Conservation (phyloP, 1,140 invertebrate genomes). For the Drosophila rhopaloa region DNA sequence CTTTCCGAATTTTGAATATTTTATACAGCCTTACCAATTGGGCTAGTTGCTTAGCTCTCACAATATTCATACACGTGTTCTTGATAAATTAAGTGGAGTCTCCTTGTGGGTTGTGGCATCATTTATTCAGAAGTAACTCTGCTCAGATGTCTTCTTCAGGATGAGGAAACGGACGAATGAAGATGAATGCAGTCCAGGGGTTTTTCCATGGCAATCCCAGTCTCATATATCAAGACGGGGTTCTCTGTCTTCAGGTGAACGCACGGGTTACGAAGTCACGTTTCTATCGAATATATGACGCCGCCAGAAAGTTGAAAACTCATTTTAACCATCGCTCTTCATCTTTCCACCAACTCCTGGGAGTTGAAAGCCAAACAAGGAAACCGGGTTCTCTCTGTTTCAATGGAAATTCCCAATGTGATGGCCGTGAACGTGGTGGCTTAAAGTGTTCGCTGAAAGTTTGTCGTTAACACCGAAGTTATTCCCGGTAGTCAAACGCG, state of each 20-base stretch:
- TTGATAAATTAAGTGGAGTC: constrained; percentile 38
- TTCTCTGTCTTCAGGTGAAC: constrained; percentile 11
- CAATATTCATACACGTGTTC: constrained; percentile 32
- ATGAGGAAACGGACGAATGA: background rate
- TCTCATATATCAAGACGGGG: constrained; percentile 23
- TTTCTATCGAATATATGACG: constrained; percentile 40
- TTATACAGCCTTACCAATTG: background rate
- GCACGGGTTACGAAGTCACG: constrained; percentile 40
- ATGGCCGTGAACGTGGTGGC: constrained; percentile 26
- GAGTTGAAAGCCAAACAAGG: constrained; percentile 4
- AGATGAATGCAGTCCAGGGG: constrained; percentile 28
- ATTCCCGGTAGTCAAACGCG: constrained; percentile 2
- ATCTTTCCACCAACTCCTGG: constrained; percentile 5
- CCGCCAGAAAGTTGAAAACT: constrained; percentile 32
- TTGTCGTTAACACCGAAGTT: constrained; percentile 16
- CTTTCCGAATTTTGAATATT: too few species aligned
- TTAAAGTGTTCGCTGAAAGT: constrained; percentile 33
- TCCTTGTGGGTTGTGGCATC: constrained; percentile 28
- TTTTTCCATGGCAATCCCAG: constrained; percentile 17
- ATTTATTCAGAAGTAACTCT: constrained; percentile 32
- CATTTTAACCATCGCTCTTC: constrained; percentile 37
- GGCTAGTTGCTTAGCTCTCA: constrained; percentile 4
- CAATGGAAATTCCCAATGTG: constrained; percentile 23
- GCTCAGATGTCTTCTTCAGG: background rate
- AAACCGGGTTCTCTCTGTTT: background rate